Base-by-base conservation (phyloP, 2,113 vertebrate species). In the Tichodroma muraria region DNA sequence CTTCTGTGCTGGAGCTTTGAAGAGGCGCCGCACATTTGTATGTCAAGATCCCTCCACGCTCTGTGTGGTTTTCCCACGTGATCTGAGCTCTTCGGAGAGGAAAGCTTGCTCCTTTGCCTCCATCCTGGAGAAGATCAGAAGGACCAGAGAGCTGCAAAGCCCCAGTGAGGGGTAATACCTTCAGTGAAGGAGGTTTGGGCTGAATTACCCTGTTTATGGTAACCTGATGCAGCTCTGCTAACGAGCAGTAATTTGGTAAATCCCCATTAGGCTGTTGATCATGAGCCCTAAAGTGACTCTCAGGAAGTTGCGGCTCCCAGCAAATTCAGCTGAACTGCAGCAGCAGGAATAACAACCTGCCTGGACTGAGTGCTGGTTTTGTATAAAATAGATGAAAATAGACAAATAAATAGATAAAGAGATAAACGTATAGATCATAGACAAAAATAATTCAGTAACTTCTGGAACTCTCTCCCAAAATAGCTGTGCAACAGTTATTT, bases 1-100 rank as follows among this genome's bases (percentile, higher is more conserved):
- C 85, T 91, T 44, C 94, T 91, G 90, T 88, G 84, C 95, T 90
- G 91, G 52, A 85, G 96, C 96, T 97, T 96, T 97, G 97, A 95
- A 95, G 97, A 95, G 80, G 87, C 15, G 37, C 95, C 6, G 4
- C 88, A 89, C 93, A 77, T 95, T 97, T 97, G 95, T 96, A 92
- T 75, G 1, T 47, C 2, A 56, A 92, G 91, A 97, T 97, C 96
- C 80, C 37, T 50, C 71, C 38, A 93, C 6, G 5, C 90, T 96
- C 84, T 57, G 61, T 95, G 96, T 1, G 96, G 95, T 97, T 97
- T 98, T 96, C 76, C 75, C 88, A 85, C 8, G 23, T 90, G 97
- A 95, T 93, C 85, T 54, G 59, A 83, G 64, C 21, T 40, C 35
- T 57, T 53, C 1, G 9, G 42, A 40, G 63, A 91, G 18, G 23